These are phyloP conservation scores for Drosophila sturtevanti DNA, from an alignment of 1,140 invertebrate species.

Conservation along the genomic window DNA sequence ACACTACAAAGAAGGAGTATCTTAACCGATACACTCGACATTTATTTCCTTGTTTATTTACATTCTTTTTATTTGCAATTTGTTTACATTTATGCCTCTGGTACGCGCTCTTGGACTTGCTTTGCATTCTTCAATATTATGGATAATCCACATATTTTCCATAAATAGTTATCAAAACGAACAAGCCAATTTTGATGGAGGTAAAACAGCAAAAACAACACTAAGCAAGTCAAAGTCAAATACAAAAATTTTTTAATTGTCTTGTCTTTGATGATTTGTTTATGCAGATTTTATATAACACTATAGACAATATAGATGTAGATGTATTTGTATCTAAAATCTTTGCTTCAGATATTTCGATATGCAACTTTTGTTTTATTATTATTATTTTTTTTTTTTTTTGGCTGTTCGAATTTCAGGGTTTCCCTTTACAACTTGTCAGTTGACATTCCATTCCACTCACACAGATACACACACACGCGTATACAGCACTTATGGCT, in stretches of 20 bases:
- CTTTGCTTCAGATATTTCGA: constrained; percentile 49
- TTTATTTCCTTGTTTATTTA: constrained; percentile 38
- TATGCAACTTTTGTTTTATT: constrained; percentile 32
- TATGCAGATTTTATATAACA: constrained; percentile 22
- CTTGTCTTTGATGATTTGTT: constrained; percentile 11
- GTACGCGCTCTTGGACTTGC: constrained; percentile 27
- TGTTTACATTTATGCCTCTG: constrained; percentile 30
- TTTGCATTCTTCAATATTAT: not conserved
- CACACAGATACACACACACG: constrained; percentile 41
- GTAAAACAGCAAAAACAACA: constrained; percentile 22
- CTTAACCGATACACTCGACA: constrained; percentile 51
- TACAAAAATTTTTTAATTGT: constrained; percentile 15
- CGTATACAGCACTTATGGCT: constrained; percentile 30
- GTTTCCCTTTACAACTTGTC: constrained; percentile 79
- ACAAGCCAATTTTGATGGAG: too few species aligned
- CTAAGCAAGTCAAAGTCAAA: constrained; percentile 16
- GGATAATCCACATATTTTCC: constrained; percentile 58
- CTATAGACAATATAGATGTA: constrained; percentile 13
- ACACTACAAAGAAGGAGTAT: constrained; percentile 45
- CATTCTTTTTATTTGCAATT: constrained; percentile 43
- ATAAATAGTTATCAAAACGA: too few species aligned
- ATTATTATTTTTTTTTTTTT: not conserved
- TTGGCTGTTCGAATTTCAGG: constrained; percentile 65
- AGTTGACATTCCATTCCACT: constrained; percentile 73
- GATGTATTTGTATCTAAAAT: constrained; percentile 30